A percentile compares a stretch with the other conserved stretches of the same genome.
Evolutionary conservation across 2,888 invertebrate species (phyloP).

Genomic region (Metalampra italica): DNA sequence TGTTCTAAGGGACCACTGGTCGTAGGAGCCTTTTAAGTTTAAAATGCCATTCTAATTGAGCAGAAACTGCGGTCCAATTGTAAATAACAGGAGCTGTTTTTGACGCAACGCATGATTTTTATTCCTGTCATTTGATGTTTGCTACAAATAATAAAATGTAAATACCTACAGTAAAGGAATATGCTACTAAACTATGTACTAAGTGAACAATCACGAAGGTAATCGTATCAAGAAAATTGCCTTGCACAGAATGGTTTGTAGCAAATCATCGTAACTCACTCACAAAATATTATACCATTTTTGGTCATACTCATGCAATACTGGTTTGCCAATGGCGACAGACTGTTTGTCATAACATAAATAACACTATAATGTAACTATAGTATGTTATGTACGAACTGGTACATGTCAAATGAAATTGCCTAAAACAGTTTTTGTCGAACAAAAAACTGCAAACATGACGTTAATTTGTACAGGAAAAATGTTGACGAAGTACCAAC

Average conservation of each 20-base stretch:
- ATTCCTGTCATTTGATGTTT: neutral
- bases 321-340: neutral
- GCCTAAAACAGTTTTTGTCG: slow-evolving; percentile 38
- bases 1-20: slow-evolving; percentile 42
- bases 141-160: neutral
- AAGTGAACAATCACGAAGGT: neutral
- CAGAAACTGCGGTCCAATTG: neutral
- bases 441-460: slow-evolving; percentile 44
- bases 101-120: neutral
- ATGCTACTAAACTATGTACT: neutral
- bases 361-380: neutral
- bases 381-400: neutral
- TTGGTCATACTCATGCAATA: slow-evolving; percentile 1
- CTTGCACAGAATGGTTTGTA: slow-evolving; percentile 4
- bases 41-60: neutral
- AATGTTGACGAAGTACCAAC: slow-evolving; percentile 40
- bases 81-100: neutral
- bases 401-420: slow-evolving; percentile 32
- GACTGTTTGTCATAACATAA: neutral
- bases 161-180: neutral
- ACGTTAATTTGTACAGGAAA: slow-evolving; percentile 53
- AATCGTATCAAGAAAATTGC: slow-evolving; percentile 4
- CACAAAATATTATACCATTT: neutral
- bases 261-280: slow-evolving; percentile 5
- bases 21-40: neutral